These are phyloP conservation scores for Chionodraco myersi DNA, from an alignment of 2,113 vertebrate genomes.

Conservation along the genomic window DNA sequence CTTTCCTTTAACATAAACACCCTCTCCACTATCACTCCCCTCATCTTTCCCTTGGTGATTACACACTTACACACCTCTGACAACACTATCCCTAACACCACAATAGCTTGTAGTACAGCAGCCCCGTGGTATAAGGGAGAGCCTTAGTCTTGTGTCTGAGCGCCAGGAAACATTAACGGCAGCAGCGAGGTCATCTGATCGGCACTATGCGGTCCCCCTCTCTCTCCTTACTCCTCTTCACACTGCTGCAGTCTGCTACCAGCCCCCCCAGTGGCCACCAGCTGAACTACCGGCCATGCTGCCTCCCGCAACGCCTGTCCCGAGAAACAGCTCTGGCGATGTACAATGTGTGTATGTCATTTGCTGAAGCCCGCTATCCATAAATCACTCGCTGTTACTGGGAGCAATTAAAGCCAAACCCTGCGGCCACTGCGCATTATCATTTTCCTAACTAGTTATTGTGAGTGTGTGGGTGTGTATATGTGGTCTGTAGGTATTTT, in stretches of 20 bases:
- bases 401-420: constrained; percentile 48
- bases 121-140: constrained; percentile 59
- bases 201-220: constrained; percentile 74
- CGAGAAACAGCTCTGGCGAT: constrained; percentile 15
- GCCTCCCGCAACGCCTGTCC: constrained; percentile 28
- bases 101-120: constrained; percentile 76
- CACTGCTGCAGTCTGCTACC: constrained; percentile 71
- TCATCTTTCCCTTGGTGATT: constrained; percentile 18
- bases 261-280: constrained; percentile 61
- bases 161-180: constrained; percentile 82
- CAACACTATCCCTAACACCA: constrained; percentile 43
- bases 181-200: constrained; percentile 84
- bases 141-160: constrained; percentile 76
- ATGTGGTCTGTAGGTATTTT: constrained; percentile 10
- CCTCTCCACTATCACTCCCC: constrained; percentile 5
- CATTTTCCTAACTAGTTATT: constrained; percentile 43
- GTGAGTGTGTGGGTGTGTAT: constrained; percentile 12
- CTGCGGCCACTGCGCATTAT: constrained; percentile 22
- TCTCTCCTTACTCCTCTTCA: constrained; percentile 56
- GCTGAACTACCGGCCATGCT: constrained; percentile 52
- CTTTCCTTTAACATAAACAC: constrained; percentile 17
- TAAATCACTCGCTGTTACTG: constrained; percentile 52
- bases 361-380: constrained; percentile 18
- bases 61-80: constrained; percentile 32
- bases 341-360: constrained; percentile 20